Conservation (phyloP, 2,888 invertebrate species). For the Cotesia congregata region DNA sequence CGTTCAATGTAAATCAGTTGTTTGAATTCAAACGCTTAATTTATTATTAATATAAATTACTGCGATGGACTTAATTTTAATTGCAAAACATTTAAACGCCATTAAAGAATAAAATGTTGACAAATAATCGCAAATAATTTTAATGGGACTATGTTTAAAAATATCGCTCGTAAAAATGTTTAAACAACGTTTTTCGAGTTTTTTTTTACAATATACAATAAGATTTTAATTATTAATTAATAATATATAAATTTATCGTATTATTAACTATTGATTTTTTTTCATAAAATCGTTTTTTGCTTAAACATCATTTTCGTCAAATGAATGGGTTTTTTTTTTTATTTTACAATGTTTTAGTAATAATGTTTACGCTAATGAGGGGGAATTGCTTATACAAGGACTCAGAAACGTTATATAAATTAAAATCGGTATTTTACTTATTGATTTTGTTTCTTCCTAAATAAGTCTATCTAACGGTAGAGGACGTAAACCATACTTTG, state of each 20-base stretch:
- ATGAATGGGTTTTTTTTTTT: constrained; percentile 47
- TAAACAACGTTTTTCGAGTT: constrained; percentile 46
- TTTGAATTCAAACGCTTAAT: not conserved
- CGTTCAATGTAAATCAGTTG: constrained; percentile 12
- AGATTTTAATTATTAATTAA: constrained; percentile 60
- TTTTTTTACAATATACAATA: constrained; percentile 69
- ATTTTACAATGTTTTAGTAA: constrained; percentile 51
- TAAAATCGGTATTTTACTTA: constrained; percentile 33
- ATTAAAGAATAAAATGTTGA: constrained; percentile 19
- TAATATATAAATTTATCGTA: constrained; percentile 56
- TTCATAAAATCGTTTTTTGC: constrained; percentile 52
- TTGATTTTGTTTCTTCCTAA: constrained; percentile 32
- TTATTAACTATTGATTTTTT: constrained; percentile 41
- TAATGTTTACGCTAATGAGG: constrained; percentile 22
- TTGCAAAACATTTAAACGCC: constrained; percentile 33
- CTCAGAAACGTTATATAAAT: not conserved
- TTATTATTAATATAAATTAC: constrained; percentile 39
- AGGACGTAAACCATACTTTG: constrained; percentile 64
- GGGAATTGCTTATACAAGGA: constrained; percentile 12
- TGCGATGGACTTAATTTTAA: constrained; percentile 41
- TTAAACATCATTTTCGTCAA: constrained; percentile 53
- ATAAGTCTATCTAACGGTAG: constrained; percentile 55
- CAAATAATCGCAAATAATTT: constrained; percentile 33
- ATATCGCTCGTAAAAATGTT: constrained; percentile 50
- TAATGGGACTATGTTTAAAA: constrained; percentile 46